These are phyloP conservation scores for Drymonia ruficornis DNA, from an alignment of 2,888 invertebrate species.

Conservation along the genomic window DNA sequence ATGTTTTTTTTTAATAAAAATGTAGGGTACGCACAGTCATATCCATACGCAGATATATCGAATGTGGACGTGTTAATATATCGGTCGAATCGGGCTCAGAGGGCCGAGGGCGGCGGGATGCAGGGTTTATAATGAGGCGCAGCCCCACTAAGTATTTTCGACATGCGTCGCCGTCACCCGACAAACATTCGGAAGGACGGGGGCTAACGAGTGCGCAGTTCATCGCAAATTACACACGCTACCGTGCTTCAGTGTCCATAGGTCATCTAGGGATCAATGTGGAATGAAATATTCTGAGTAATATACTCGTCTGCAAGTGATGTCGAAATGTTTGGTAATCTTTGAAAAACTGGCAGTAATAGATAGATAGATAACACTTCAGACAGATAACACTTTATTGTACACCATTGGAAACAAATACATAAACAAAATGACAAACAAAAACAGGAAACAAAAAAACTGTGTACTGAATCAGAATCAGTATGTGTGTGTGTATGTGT, in stretches of 20 bases:
- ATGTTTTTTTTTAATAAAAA: too few species aligned
- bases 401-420: too few species aligned
- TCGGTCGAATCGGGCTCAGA: constrained; percentile 69
- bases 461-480: too few species aligned
- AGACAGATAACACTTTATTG: too few species aligned
- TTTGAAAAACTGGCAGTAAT: too few species aligned
- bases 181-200: constrained; percentile 70
- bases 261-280: constrained; percentile 33
- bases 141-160: constrained; percentile 84
- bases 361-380: too few species aligned
- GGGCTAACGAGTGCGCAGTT: constrained; percentile 67
- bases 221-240: constrained; percentile 67
- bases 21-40: constrained; percentile 14
- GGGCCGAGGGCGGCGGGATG: constrained; percentile 60
- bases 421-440: too few species aligned
- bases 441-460: too few species aligned
- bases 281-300: constrained; percentile 14
- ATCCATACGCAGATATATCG: constrained; percentile 53
- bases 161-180: constrained; percentile 83
- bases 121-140: constrained; percentile 82
- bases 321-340: too few species aligned
- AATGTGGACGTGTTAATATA: constrained; percentile 77
- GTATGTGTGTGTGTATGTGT: too few species aligned
- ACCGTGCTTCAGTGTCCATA: constrained; percentile 55
- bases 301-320: too few species aligned